Evolutionary conservation across 2,888 invertebrate genomes (phyloP), one percentile per base, ranked within the genome.

Genomic region (Xestia rhomboidea): DNA sequence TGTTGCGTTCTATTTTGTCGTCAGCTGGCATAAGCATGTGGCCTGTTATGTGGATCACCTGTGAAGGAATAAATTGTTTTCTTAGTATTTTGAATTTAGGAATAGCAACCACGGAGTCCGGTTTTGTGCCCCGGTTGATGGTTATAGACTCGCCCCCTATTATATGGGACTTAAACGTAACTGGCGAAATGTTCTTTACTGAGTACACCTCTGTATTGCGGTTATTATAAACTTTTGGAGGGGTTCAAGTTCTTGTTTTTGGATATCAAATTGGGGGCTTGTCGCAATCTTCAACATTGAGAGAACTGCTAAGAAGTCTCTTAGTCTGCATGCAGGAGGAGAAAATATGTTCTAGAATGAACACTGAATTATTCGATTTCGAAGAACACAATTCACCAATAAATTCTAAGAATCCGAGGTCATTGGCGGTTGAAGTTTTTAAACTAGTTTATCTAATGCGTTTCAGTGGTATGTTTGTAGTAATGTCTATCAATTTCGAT

Each of bases 41-140:
- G 8, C 99, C 99, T 57, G 98, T 98, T 87, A 98, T 98, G 92
- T 99, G 99, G 89, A 99, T 98, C 82, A 99, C 99, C 99, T 99
- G 94, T 21, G 13, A 15, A 81, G 27, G 51, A 68, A 44, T 13
- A 7, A 41, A 38, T 1, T 0, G n/a, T 3, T n/a, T 44, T 54
- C 34, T 34, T 34, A 34, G 3, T 34, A 5, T n/a, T n/a, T n/a
- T n/a, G n/a, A n/a, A n/a, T n/a, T n/a, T n/a, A n/a, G n/a, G n/a
- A n/a, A n/a, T n/a, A n/a, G n/a, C n/a, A n/a, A n/a, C n/a, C n/a
- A n/a, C n/a, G n/a, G 34, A 34, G 34, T 34, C 34, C 34, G 34
- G 34, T 34, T 34, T 34, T 34, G 34, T 34, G 34, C 34, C 34
- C 34, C 34, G 34, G 34, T 34, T 34, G 34, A 34, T 34, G 34